Evolutionary conservation across 2,888 invertebrate species (phyloP), one percentile per base, ranked within the genome.

Genomic region (Volucella bombylans): DNA sequence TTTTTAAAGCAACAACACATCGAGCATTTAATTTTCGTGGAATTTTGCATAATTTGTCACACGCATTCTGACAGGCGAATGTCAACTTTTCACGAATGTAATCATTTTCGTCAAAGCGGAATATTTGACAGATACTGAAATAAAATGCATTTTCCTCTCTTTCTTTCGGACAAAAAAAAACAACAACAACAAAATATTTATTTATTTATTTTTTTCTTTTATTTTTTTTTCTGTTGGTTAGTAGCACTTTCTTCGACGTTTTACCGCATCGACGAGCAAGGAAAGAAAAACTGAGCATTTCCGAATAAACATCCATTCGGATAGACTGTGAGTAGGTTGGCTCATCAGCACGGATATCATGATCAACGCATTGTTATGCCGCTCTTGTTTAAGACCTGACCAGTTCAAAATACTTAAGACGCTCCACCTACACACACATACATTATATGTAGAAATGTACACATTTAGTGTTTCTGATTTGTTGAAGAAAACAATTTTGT

Each of bases 291-390:
- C 79, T 59, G 72, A 79, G 50, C 65, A 65, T 67, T 61, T 65
- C 65, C 79, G 65, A 79, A 45, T 71, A 65, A 72, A 79, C 73
- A 67, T 59, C 65, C 43, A 65, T 45, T 50, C 45, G 41, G 39
- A 41, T 59, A 38, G 52, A 52, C 52, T 72, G 4, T 64, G 65
- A 73, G 72, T 72, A 72, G 31, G 52, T 43, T 55, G 54, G 65
- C 49, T 61, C 71, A 64, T 72, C 72, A 78, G 31, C 31, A 31
- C 2, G 31, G 31, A 31, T 31, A 31, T 68, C 52, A 68, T 61
- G 68, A 73, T 82, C 65, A 77, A 62, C 67, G 57, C 54, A 85
- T 85, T 81, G 81, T 85, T 85, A 64, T 67, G 77, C 73, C 72
- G 68, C 55, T 8, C 45, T 31, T 57, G 65, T 62, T 78, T 50